phyloP scores from a whole-genome alignment of 2,113 vertebrate species.

The Empidonax traillii region DNA sequence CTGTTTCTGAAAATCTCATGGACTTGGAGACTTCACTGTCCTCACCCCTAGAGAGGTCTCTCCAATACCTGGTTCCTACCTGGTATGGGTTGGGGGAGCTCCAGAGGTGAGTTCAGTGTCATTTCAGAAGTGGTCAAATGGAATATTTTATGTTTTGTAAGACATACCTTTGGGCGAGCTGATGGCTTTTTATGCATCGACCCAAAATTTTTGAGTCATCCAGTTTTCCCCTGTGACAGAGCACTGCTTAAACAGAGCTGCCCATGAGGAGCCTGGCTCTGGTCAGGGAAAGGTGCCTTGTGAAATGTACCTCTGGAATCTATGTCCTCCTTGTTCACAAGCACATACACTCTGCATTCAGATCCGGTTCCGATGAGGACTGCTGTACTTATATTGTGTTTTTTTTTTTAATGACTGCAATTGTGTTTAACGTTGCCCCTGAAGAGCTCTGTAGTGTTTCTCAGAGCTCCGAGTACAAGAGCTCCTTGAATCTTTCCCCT shows the following conservation, averaged over 20 bases:
- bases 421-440: neutral
- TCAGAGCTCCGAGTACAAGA: neutral
- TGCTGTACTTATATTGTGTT: neutral
- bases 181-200: neutral
- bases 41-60: neutral
- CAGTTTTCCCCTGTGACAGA: neutral
- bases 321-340: neutral
- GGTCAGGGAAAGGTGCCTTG: neutral
- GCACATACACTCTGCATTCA: neutral
- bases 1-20: neutral
- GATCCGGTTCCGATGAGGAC: neutral
- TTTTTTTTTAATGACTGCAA: neutral
- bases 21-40: neutral
- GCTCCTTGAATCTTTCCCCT: constrained; percentile 22
- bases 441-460: neutral
- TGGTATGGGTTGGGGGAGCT: rapidly evolving
- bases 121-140: neutral
- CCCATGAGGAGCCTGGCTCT: neutral
- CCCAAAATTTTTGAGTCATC: neutral
- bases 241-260: neutral
- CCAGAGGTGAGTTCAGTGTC: neutral
- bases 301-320: neutral
- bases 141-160: neutral
- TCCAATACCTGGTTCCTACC: neutral
- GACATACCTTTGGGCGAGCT: neutral